Evolutionary conservation across 2,113 vertebrate genomes (phyloP).

Genomic region (Notechis scutatus): DNA sequence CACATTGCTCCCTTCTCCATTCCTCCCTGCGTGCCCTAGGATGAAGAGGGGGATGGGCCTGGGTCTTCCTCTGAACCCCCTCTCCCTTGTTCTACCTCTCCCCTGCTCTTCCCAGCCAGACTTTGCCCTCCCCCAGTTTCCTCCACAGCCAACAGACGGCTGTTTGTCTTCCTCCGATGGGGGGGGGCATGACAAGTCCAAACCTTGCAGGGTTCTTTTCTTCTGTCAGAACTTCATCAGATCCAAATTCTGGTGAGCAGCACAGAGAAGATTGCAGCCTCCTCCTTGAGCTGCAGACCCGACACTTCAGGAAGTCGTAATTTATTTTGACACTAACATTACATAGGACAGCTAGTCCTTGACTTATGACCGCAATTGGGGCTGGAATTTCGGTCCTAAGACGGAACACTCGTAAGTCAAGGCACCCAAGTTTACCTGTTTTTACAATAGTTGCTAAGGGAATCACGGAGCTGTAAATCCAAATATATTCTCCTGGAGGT

Average conservation of each 20-base stretch:
- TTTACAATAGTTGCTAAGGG: background rate
- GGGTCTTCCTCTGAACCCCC: no score
- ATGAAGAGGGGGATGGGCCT: no score
- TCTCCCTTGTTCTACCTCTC: no score
- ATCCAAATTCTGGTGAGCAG: background rate
- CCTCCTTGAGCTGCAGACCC: background rate
- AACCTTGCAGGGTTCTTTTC: background rate
- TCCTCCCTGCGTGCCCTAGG: no score
- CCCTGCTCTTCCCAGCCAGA: no score
- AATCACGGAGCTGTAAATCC: background rate
- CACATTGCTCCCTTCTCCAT: no score
- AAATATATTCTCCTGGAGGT: background rate
- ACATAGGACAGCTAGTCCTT: background rate
- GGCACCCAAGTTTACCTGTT: background rate
- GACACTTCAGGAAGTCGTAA: rapidly evolving
- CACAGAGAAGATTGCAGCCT: background rate
- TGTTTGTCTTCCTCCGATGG: no score
- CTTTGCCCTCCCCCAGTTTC: no score
- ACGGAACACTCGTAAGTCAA: background rate
- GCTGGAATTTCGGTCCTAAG: background rate
- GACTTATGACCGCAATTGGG: background rate
- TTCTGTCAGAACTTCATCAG: background rate
- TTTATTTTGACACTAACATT: background rate
- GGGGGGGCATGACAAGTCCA: no score
- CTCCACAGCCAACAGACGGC: no score